Conservation (phyloP, 2,797 vertebrate species). For the Etheostoma nigrum region DNA sequence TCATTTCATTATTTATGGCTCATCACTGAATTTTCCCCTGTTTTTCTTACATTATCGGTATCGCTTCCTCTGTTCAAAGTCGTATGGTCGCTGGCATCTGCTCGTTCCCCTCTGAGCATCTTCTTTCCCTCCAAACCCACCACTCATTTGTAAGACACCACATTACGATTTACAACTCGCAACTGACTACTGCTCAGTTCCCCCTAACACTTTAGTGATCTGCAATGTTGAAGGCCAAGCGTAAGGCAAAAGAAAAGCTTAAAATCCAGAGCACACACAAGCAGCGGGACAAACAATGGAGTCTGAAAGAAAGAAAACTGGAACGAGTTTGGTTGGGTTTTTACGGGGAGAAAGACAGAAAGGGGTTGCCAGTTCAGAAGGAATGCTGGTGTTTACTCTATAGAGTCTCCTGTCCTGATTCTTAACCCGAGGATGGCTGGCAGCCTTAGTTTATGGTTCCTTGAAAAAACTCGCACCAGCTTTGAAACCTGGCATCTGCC, state of each 20-base stretch:
- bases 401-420: slow-evolving; percentile 64
- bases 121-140: slow-evolving; percentile 41
- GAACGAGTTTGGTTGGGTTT: slow-evolving; percentile 71
- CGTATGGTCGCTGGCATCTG: slow-evolving; percentile 46
- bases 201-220: slow-evolving; percentile 27
- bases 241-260: slow-evolving; percentile 37
- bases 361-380: slow-evolving; percentile 48
- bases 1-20: slow-evolving; percentile 39
- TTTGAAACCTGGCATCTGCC: slow-evolving; percentile 63
- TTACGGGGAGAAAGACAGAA: slow-evolving; percentile 25
- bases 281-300: slow-evolving; percentile 57
- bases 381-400: slow-evolving; percentile 78
- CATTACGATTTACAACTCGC: slow-evolving; percentile 59
- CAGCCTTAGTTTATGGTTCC: slow-evolving; percentile 68
- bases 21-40: slow-evolving; percentile 35
- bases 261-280: slow-evolving; percentile 57
- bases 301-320: slow-evolving; percentile 64
- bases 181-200: slow-evolving; percentile 24
- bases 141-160: slow-evolving; percentile 29
- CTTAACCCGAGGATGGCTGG: slow-evolving; percentile 63
- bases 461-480: slow-evolving; percentile 64
- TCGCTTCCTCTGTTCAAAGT: slow-evolving; percentile 65
- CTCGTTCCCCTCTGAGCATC: slow-evolving; percentile 34
- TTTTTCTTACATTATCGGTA: slow-evolving; percentile 35
- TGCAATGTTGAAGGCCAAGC: slow-evolving; percentile 38